Evolutionary conservation across 2,888 invertebrate genomes (phyloP).

Genomic region (Diplazon laetatorius): DNA sequence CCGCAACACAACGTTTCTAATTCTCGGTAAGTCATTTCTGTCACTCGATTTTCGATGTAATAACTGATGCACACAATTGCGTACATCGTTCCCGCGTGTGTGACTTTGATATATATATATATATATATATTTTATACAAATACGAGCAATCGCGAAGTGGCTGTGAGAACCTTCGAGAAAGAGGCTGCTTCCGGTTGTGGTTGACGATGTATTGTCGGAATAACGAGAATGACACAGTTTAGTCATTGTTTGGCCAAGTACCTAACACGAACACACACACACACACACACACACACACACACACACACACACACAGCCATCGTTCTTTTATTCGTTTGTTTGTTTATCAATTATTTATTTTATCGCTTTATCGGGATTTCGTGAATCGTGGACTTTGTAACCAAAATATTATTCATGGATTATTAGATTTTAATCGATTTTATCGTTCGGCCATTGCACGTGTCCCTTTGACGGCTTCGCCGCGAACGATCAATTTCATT

Average conservation of each 20-base stretch:
- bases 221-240: background rate
- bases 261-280: too few species aligned
- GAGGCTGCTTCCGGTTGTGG: conserved; percentile 58
- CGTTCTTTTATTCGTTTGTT: conserved; percentile 19
- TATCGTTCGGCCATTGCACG: background rate
- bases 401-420: conserved; percentile 22
- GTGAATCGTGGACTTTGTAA: background rate
- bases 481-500: background rate
- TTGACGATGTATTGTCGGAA: conserved; percentile 39
- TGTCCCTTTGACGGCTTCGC: conserved; percentile 9
- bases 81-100: conserved; percentile 9
- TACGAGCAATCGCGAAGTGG: conserved; percentile 5
- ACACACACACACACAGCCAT: background rate
- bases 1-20: conserved; percentile 43
- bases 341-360: conserved; percentile 11
- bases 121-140: background rate
- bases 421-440: conserved; percentile 14
- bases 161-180: conserved; percentile 54
- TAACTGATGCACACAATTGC: conserved; percentile 12
- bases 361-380: background rate
- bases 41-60: conserved; percentile 17
- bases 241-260: background rate
- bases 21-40: conserved; percentile 60
- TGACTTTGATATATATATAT: conserved; percentile 32
- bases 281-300: too few species aligned